Conservation (phyloP, 2,888 invertebrate genomes). For the Schrankia costaestrigalis region DNA sequence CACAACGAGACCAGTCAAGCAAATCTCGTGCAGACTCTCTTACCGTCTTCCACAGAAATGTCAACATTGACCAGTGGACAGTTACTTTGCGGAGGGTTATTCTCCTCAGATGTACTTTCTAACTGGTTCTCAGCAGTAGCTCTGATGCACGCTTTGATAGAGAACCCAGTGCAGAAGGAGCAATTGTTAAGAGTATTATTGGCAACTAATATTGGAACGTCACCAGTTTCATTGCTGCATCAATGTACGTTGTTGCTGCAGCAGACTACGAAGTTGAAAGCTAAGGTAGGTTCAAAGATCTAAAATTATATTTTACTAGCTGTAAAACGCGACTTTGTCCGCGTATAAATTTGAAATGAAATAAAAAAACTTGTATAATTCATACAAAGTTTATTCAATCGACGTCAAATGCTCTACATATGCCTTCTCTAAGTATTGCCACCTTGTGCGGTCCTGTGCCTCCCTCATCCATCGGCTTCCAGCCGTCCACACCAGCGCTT, state of each 20-base stretch:
- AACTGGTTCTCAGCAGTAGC: constrained; percentile 98
- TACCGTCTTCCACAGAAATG: constrained; percentile 92
- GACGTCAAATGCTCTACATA: too few relatives aligned
- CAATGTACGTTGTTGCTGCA: constrained; percentile 93
- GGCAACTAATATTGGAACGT: constrained; percentile 90
- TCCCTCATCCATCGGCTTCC: too few relatives aligned
- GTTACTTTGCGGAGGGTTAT: constrained; percentile 94
- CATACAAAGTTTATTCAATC: too few relatives aligned
- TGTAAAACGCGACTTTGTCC: too few relatives aligned
- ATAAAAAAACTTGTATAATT: too few relatives aligned
- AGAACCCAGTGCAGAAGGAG: constrained; percentile 92
- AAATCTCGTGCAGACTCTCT: constrained; percentile 92
- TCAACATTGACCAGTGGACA: constrained; percentile 90
- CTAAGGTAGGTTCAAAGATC: constrained; percentile 75
- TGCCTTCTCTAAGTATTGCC: too few relatives aligned
- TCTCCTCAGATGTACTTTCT: constrained; percentile 91
- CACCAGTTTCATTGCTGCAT: constrained; percentile 93
- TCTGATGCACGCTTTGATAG: constrained; percentile 93
- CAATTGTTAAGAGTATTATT: constrained; percentile 94
- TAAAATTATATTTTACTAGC: too few relatives aligned
- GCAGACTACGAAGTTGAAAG: constrained; percentile 89
- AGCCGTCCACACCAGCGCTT: too few relatives aligned
- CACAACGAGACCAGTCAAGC: constrained; percentile 95
- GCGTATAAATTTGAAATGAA: too few relatives aligned
- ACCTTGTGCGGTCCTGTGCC: too few relatives aligned